These are phyloP conservation scores for sheep (Ovis aries) DNA, from an alignment of 2,113 vertebrate genomes.

Conservation along the genomic window DNA sequence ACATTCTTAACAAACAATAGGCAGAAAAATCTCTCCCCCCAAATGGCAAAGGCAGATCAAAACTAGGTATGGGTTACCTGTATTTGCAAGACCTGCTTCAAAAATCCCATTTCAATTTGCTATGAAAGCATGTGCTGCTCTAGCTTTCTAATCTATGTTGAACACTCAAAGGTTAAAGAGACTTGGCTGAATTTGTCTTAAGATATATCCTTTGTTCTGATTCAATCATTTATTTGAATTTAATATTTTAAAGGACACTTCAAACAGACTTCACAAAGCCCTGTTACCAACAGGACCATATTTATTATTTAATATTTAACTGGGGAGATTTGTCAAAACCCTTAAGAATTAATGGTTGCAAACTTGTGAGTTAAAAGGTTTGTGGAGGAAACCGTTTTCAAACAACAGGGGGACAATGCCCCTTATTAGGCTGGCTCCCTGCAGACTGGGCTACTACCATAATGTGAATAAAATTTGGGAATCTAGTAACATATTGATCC, in stretches of 20 bases:
- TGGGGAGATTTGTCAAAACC: conserved; percentile 75
- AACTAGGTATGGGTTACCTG: conserved; percentile 45
- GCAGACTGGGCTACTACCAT: not conserved
- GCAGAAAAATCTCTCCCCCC: conserved; percentile 45
- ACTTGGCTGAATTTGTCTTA: conserved; percentile 71
- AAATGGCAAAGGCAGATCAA: conserved; percentile 61
- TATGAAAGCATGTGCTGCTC: conserved; percentile 42
- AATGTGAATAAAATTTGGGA: conserved; percentile 27
- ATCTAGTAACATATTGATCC: not conserved
- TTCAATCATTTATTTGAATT: conserved; percentile 71
- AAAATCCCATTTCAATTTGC: conserved; percentile 62
- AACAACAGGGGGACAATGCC: conserved; percentile 13
- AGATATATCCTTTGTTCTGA: conserved; percentile 68
- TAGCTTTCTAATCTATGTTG: conserved; percentile 66
- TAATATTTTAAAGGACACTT: conserved; percentile 75
- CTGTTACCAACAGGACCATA: conserved; percentile 34
- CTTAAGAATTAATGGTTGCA: conserved; percentile 71
- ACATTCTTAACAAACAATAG: conserved; percentile 61
- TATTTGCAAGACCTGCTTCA: conserved; percentile 52
- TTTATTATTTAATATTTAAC: conserved; percentile 75
- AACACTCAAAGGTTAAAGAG: conserved; percentile 69
- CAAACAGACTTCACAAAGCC: conserved; percentile 73
- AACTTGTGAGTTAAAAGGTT: conserved; percentile 50
- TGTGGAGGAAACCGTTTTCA: conserved; percentile 40
- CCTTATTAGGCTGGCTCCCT: not conserved